A percentile compares a stretch with the other conserved stretches of the same genome.
Conservation (phyloP, 1,140 invertebrate species). For the Planococcus citri region DNA sequence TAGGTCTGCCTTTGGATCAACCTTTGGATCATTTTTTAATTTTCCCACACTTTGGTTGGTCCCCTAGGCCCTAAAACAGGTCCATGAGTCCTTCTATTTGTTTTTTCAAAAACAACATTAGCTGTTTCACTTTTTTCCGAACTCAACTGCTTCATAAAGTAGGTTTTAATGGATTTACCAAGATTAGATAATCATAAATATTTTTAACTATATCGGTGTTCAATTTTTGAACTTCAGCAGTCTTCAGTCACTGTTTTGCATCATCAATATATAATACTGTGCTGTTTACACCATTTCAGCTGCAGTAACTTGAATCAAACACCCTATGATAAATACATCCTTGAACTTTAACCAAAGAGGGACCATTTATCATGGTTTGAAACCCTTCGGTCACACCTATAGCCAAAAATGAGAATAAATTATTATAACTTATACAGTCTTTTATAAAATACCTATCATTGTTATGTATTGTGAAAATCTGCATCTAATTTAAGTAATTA, state of each 20-base stretch:
- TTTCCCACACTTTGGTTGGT: not conserved
- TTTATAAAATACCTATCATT: not conserved
- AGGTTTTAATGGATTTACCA: not conserved
- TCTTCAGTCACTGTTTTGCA: not conserved
- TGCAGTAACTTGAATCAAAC: not conserved
- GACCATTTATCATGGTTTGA: not conserved
- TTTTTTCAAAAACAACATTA: slow-evolving; percentile 19
- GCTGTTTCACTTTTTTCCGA: not conserved
- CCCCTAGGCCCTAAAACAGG: slow-evolving; percentile 19
- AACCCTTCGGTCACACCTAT: slow-evolving; percentile 4
- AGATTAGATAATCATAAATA: slow-evolving; percentile 9
- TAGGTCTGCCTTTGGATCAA: not conserved
- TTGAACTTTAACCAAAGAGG: slow-evolving; percentile 19
- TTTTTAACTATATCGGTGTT: not conserved
- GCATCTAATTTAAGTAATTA: not conserved
- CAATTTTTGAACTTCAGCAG: slow-evolving; percentile 9
- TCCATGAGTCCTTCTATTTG: not conserved
- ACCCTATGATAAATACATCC: slow-evolving; percentile 18
- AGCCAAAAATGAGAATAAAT: slow-evolving; percentile 16
- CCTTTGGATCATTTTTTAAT: not conserved
- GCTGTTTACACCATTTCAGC: not conserved
- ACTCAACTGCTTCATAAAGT: not conserved
- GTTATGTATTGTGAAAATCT: no score
- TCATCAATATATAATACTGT: slow-evolving; percentile 10
- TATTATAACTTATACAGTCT: slow-evolving; percentile 12